Evolutionary conservation across 1,140 invertebrate genomes (phyloP).

Genomic region (Tetramorium simillimum): DNA sequence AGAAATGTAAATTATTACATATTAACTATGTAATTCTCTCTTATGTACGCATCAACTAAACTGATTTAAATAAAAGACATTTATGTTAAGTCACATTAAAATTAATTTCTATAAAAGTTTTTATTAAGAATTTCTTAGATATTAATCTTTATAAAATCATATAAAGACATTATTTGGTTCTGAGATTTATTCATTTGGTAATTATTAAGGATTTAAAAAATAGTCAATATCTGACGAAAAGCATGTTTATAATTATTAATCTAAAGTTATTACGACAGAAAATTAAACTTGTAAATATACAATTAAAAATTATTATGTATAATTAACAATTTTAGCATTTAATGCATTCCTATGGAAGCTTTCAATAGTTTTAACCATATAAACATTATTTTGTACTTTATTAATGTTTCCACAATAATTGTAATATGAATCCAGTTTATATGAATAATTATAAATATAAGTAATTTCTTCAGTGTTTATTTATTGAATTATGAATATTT

Average conservation of each 20-base stretch:
- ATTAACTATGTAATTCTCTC: neutral
- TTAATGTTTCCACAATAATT: neutral
- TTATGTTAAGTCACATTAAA: conserved; percentile 19
- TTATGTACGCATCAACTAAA: neutral
- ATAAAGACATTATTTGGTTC: neutral
- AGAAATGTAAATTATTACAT: conserved; percentile 22
- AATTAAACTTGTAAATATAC: neutral
- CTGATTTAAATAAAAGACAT: conserved; percentile 1
- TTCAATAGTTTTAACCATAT: neutral
- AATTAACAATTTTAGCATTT: conserved; percentile 15
- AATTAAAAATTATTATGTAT: conserved; percentile 8
- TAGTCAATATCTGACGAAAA: neutral
- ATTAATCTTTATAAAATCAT: neutral
- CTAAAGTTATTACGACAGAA: neutral
- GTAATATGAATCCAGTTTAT: neutral
- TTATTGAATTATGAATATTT: conserved; percentile 8
- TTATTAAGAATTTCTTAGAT: conserved; percentile 12
- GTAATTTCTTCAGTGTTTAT: neutral
- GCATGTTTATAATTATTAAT: conserved; percentile 10
- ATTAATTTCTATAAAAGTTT: neutral
- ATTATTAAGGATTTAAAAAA: conserved; percentile 19
- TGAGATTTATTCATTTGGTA: neutral
- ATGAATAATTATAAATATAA: conserved; percentile 24
- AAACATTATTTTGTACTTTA: neutral
- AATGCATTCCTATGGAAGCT: conserved; percentile 29